Conservation (phyloP, 2,113 vertebrate genomes). For the Rhineura floridana region DNA sequence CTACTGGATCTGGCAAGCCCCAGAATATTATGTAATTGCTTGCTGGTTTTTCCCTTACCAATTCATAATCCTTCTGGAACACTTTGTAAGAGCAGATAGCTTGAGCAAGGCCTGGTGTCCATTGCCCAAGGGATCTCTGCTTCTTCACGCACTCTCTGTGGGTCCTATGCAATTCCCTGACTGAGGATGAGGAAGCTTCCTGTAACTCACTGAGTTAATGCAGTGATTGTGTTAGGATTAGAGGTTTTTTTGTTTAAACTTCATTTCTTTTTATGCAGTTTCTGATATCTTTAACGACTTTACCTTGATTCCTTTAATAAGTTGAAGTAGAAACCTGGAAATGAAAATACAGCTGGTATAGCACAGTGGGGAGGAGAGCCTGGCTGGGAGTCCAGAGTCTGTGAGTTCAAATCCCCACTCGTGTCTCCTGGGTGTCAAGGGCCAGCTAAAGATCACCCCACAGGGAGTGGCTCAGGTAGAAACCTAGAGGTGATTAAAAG, state of each 20-base stretch:
- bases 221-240: too few relatives aligned
- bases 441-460: too few relatives aligned
- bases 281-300: background rate
- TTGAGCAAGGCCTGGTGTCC: background rate
- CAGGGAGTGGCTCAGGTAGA: too few relatives aligned
- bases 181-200: background rate
- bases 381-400: too few relatives aligned
- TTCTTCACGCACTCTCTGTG: background rate
- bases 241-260: too few relatives aligned
- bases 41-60: background rate
- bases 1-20: background rate
- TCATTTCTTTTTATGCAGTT: background rate
- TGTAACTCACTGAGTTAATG: background rate
- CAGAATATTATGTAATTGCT: background rate
- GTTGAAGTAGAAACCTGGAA: background rate
- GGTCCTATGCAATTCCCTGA: background rate
- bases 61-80: background rate
- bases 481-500: background rate
- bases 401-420: too few relatives aligned
- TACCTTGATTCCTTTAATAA: background rate
- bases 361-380: too few relatives aligned
- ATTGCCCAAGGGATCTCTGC: background rate
- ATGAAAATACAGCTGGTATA: too few relatives aligned
- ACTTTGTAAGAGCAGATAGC: background rate
- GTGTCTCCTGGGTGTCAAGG: too few relatives aligned